These are phyloP conservation scores for Noctua janthe DNA, from an alignment of 2,888 invertebrate genomes.

Conservation along the genomic window DNA sequence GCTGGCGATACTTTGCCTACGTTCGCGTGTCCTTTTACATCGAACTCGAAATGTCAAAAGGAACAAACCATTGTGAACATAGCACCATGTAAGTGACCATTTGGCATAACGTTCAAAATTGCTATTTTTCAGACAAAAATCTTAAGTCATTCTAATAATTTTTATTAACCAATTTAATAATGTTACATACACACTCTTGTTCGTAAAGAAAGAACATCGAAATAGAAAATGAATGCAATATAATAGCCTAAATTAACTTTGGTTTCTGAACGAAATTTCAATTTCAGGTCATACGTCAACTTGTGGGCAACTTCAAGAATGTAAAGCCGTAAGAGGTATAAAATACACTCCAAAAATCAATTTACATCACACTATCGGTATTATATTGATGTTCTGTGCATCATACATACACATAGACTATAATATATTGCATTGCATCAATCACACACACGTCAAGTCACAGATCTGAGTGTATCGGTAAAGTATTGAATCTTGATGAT, in stretches of 20 bases:
- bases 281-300: neutral
- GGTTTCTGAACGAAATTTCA: slow-evolving; percentile 23
- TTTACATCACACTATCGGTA: too few species aligned
- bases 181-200: too few species aligned
- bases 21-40: slow-evolving; percentile 88
- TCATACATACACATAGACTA: too few species aligned
- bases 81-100: slow-evolving; percentile 55
- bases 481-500: neutral
- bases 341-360: too few species aligned
- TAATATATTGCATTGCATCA: too few species aligned
- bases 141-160: neutral
- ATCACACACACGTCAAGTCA: too few species aligned
- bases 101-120: slow-evolving; percentile 57
- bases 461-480: neutral
- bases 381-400: too few species aligned
- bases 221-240: neutral
- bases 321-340: too few species aligned
- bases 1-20: slow-evolving; percentile 85
- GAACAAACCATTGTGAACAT: slow-evolving; percentile 73
- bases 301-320: neutral
- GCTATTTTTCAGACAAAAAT: neutral
- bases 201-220: neutral
- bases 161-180: too few species aligned
- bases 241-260: neutral
- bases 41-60: slow-evolving; percentile 87